Conservation (phyloP, 2,888 invertebrate species). For the Gastrophysa polygoni region DNA sequence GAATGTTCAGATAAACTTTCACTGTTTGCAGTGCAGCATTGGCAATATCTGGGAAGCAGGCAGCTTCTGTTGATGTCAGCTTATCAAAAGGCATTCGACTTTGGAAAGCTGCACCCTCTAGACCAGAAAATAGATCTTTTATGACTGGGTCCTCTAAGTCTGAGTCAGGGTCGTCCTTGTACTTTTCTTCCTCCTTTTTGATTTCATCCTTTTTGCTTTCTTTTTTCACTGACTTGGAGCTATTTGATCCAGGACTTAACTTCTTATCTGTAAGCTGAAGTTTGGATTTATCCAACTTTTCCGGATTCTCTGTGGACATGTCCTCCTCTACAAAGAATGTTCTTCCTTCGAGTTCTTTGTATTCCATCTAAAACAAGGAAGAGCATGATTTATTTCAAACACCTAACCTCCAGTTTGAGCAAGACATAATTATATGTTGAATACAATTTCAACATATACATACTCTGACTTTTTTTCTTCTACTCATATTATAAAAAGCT, state of each 20-base stretch:
- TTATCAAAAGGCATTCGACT: constrained; percentile 93
- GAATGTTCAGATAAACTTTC: constrained; percentile 73
- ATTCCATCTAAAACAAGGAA: constrained; percentile 64
- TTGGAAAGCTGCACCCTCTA: constrained; percentile 94
- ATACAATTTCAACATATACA: too few relatives aligned
- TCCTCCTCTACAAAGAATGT: constrained; percentile 66
- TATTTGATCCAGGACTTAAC: constrained; percentile 55
- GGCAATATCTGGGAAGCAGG: constrained; percentile 91
- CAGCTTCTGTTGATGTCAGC: constrained; percentile 91
- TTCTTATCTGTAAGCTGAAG: constrained; percentile 61
- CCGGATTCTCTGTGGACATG: constrained; percentile 56
- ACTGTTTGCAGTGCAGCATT: constrained; percentile 81
- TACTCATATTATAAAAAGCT: too few relatives aligned
- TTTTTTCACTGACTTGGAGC: constrained; percentile 58
- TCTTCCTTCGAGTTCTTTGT: constrained; percentile 72
- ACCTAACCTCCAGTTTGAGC: too few relatives aligned
- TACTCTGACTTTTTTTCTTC: too few relatives aligned
- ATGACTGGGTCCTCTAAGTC: constrained; percentile 71
- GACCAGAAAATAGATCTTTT: constrained; percentile 60
- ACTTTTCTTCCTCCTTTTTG: constrained; percentile 60
- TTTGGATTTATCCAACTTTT: constrained; percentile 68
- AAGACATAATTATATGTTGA: too few relatives aligned
- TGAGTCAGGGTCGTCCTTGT: constrained; percentile 68
- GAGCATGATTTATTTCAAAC: constrained; percentile 18
- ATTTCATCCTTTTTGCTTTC: constrained; percentile 56